Evolutionary conservation across 2,797 vertebrate genomes (phyloP).

Genomic region (Crenichthys baileyi): DNA sequence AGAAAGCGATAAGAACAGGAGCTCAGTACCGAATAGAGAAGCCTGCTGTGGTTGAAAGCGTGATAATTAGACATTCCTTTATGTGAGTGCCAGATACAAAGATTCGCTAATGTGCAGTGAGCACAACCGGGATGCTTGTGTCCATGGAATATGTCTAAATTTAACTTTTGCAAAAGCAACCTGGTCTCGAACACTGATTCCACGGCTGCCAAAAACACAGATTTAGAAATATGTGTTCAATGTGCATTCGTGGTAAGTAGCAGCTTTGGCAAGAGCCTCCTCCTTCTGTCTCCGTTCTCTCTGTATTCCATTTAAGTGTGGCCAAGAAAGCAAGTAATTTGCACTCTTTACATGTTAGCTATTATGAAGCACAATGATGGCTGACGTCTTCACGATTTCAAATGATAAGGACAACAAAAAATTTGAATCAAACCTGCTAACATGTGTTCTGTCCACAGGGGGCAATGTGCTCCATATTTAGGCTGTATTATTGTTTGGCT

Average conservation of each 20-base stretch:
- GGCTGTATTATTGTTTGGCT: background rate
- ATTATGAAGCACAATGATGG: constrained; percentile 3
- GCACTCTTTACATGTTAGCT: constrained; percentile 2
- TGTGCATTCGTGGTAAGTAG: constrained; percentile 39
- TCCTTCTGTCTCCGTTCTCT: constrained; percentile 9
- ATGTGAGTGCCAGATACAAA: constrained; percentile 70
- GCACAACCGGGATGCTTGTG: constrained; percentile 59
- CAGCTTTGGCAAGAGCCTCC: constrained; percentile 29
- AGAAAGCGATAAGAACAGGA: constrained; percentile 70
- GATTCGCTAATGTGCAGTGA: constrained; percentile 67
- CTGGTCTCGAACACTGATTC: constrained; percentile 36
- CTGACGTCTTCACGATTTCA: constrained; percentile 7
- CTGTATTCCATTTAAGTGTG: constrained; percentile 16
- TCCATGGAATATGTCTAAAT: constrained; percentile 62
- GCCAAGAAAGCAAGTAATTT: constrained; percentile 11
- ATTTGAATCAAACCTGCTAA: background rate
- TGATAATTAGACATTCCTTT: constrained; percentile 80
- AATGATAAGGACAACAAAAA: background rate
- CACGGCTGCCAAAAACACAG: constrained; percentile 52
- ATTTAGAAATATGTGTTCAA: constrained; percentile 44
- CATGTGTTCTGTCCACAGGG: constrained; percentile 37
- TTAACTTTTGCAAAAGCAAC: constrained; percentile 66
- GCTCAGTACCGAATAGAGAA: constrained; percentile 62
- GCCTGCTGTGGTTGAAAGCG: constrained; percentile 66
- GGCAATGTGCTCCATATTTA: constrained; percentile 18